phyloP scores from a whole-genome alignment of 2,888 invertebrate species.

The Sabatieria punctata region DNA sequence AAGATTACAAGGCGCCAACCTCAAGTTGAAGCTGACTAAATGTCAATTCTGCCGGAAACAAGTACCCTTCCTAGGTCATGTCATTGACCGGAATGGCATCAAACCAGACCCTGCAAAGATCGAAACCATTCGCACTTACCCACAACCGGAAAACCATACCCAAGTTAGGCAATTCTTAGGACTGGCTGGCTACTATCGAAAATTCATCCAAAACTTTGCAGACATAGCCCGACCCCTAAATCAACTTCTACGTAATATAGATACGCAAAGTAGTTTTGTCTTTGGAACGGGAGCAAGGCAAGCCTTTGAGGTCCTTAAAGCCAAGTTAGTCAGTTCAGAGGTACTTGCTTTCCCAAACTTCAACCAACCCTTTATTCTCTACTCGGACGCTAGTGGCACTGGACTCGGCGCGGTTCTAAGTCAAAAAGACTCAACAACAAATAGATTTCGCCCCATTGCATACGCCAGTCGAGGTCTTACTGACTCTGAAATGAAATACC shows the following conservation, averaged over 20 bases:
- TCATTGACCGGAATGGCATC: neutral
- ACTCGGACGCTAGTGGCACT: neutral
- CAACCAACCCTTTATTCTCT: neutral
- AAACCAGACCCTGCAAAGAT: neutral
- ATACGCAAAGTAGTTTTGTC: neutral
- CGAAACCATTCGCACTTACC: neutral
- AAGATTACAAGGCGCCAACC: neutral
- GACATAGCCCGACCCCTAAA: neutral
- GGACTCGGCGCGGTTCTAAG: neutral
- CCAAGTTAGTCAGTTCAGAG: conserved; percentile 8
- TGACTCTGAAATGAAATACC: neutral
- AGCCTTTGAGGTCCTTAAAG: conserved; percentile 13
- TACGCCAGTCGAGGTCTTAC: neutral
- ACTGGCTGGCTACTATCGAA: neutral
- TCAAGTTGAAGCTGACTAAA: neutral
- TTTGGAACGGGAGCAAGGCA: neutral
- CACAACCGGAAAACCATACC: neutral
- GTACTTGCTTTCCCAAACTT: conserved; percentile 15
- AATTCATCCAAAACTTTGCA: neutral
- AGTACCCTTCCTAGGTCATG: neutral
- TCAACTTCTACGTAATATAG: neutral
- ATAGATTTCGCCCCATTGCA: neutral
- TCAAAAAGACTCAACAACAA: neutral
- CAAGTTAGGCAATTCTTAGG: neutral
- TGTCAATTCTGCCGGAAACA: neutral